Base-by-base conservation (phyloP, 1,140 invertebrate species). In the Eriocheir sinensis region DNA sequence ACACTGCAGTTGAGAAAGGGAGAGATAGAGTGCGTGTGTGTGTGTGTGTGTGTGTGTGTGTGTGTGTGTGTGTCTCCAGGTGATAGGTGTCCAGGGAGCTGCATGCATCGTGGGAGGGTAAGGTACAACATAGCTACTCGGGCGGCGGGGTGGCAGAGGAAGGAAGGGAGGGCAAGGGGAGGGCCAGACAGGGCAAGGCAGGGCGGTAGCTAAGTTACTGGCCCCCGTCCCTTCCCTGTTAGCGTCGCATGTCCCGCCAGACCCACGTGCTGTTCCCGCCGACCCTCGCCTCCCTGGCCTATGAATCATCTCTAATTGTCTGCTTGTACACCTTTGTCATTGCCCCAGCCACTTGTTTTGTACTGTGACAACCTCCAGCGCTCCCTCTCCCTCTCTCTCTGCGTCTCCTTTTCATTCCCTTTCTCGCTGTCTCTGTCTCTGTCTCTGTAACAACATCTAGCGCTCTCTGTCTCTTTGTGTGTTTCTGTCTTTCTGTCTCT, bases 281-380 rank as follows among this genome's bases (percentile, higher is more conserved):
- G 89, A 0, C 40, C n/a, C 48, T n/a, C 40, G 30, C 60, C 79
- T 44, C 6, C 34, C 79, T 83, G 38, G 30, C 40, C n/a, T 30
- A 92, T 83, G 44, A 81, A 83, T 81, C 53, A 88, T 44, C n/a
- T 93, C 60, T 93, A 88, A 60, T 88, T 93, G 88, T 93, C 44
- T 85, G 12, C 85, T n/a, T 83, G 38, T 83, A 38, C 38, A 36
- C 85, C 80, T 93, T 72, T 93, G 41, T 93, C 92, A 88, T 72
- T 93, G 83, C 88, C 92, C 81, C 92, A 32, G 44, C 86, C 92
- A 72, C 83, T 48, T 53, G 60, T 32, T 88, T 17, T 17, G 17
- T 32, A 36, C 48, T 30, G 30, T 17, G 48, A 60, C 48, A 38
- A 48, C 36, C 48, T 72, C 48, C 27, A 12, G 27, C 60, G 32